Base-by-base conservation (phyloP, 2,888 invertebrate species). In the Dinocampus coccinellae region DNA sequence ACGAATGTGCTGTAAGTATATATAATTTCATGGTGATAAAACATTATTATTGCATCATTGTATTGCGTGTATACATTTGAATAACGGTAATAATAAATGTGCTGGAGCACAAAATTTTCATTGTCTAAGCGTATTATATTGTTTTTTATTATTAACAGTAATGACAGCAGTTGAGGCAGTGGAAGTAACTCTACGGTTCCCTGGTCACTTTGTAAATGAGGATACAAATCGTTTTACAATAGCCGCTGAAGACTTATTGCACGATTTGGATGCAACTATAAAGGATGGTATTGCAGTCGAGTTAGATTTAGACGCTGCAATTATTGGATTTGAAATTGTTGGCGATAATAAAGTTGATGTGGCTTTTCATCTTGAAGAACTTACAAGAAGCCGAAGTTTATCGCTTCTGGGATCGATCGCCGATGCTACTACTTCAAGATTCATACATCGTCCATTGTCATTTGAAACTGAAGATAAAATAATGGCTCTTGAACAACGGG, bases 331-430 rank as follows among this genome's bases (percentile, higher is more conserved):
- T 72, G 85, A 92, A 58, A 88, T 96, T 3, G 89, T 92, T 70
- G 94, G 95, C 3, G 90, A 91, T 0, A 91, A 92, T 76, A 94
- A 95, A 80, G 92, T 94, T 0, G 95, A 95, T 83, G 90, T 94
- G 47, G 93, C 95, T 0, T 95, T 93, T 82, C 91, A 93, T 80
- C 89, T 96, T 57, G 95, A 95, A 85, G 92, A 94, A 86, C 90
- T 94, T 90, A 94, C 94, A 78, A 88, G 90, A 82, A 88, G 89
- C 69, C 89, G 90, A 75, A 87, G 88, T 65, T 78, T 91, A 42
- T 88, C 89, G 6, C 77, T 88, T 20, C 78, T 87, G 9, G 89
- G 90, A 55, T 89, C 91, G 68, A 88, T 88, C 2, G 91, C 92
- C 0, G 92, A 93, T 71, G 90, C 92, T 53, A 92, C 92, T 2